Conservation (phyloP, 2,888 invertebrate genomes). For the Dastarcus helophoroides region DNA sequence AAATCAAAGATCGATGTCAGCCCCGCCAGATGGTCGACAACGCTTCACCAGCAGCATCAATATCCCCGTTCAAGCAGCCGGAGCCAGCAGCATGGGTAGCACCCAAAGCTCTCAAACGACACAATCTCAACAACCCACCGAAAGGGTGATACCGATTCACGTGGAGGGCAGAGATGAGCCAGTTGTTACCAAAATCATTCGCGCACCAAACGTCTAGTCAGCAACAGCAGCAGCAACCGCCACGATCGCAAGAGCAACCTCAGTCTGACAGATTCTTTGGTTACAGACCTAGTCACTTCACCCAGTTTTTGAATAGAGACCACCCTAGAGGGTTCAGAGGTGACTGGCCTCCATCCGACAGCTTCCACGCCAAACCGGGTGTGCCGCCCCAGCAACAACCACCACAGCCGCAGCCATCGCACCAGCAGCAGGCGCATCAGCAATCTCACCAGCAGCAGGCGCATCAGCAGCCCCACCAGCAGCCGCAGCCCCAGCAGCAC, state of each 20-base stretch:
- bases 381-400: constrained; percentile 26
- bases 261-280: constrained; percentile 22
- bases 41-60: constrained; percentile 32
- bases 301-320: constrained; percentile 36
- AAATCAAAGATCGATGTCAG: constrained; percentile 65
- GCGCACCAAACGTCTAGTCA: constrained; percentile 12
- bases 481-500: constrained; percentile 31
- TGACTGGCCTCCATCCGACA: constrained; percentile 11
- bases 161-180: constrained; percentile 78
- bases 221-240: constrained; percentile 22
- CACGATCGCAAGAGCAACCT: constrained; percentile 16
- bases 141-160: constrained; percentile 78
- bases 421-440: constrained; percentile 22
- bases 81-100: constrained; percentile 25
- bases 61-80: constrained; percentile 27
- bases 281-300: constrained; percentile 38
- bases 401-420: constrained; percentile 23
- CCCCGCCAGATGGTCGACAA: constrained; percentile 51
- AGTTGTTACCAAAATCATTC: constrained; percentile 48
- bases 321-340: constrained; percentile 13
- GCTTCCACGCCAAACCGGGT: constrained; percentile 24
- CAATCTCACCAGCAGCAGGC: constrained; percentile 24
- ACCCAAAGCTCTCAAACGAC: constrained; percentile 20
- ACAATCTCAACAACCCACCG: constrained; percentile 39
- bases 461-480: constrained; percentile 23